Evolutionary conservation across 2,113 vertebrate species (phyloP), one percentile per base, ranked within the genome.

Genomic region (Cathartes aura): DNA sequence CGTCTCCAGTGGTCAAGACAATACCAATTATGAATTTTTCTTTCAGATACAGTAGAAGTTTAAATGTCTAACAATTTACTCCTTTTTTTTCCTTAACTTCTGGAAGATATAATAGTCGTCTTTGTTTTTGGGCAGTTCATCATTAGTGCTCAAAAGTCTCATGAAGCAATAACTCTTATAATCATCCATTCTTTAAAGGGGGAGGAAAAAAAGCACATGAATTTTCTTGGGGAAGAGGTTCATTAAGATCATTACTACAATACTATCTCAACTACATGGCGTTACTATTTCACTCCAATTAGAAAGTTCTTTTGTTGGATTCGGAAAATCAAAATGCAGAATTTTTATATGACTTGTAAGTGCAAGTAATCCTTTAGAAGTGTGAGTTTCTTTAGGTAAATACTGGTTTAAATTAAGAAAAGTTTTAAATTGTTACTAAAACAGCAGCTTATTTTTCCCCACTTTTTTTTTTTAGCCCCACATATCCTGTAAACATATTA

Each of bases 141-240:
- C 15, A 4, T 87, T 98, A 97, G 91, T 94, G 95, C 97, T 95
- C 63, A 55, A 45, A 98, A 93, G 47, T 96, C 64, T 82, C 58
- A 75, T 78, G 94, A 79, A 84, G 84, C 93, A 87, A 85, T 93
- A 93, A 82, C 74, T 76, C 59, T 79, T 95, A 73, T 0, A 76
- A 80, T 90, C 17, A 50, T 68, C 58, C n/a, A 24, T 50, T 95
- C 67, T 96, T 94, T 76, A 67, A 79, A 73, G 27, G 24, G 23
- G 12, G 20, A 50, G 22, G 15, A 24, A 62, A 30, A 43, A 90
- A 97, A 95, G 53, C 82, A 90, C 42, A 50, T 66, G 42, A 58
- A 73, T 90, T 96, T 82, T 83, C 56, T 60, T 58, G n/a, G 62
- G 64, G 32, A 90, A 74, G 60, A 86, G 75, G 70, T 50, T 68